phyloP scores from a whole-genome alignment of 35 echinoderm and acorn worm genomes.

The Patiria miniata region DNA sequence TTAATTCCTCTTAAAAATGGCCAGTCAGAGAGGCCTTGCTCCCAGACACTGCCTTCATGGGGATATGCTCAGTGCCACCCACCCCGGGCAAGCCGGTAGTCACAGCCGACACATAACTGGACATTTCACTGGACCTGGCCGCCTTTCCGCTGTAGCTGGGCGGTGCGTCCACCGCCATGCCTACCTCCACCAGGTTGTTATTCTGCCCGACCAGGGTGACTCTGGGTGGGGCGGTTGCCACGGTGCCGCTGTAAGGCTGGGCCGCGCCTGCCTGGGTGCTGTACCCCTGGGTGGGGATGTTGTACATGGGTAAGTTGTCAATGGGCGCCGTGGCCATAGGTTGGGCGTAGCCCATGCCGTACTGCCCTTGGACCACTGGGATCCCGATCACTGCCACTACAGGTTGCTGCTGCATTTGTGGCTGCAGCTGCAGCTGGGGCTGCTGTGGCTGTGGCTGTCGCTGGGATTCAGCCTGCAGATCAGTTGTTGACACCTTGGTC shows the following conservation, averaged over 20 bases:
- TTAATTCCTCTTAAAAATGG: neutral
- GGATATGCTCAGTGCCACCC: neutral
- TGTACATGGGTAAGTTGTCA: neutral
- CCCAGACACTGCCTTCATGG: neutral
- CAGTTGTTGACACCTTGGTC: neutral
- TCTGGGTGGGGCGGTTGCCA: neutral
- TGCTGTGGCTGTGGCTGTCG: neutral
- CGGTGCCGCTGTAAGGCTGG: neutral
- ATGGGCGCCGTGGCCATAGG: neutral
- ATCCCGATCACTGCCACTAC: neutral
- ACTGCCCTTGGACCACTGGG: neutral
- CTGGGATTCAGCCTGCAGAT: neutral
- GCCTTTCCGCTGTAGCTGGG: neutral
- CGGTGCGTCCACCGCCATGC: neutral
- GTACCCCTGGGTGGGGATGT: neutral
- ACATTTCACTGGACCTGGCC: neutral
- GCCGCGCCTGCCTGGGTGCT: neutral
- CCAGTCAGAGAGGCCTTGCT: constrained; percentile 8
- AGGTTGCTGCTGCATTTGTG: neutral
- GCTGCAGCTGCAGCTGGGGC: neutral
- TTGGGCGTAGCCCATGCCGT: constrained; percentile 2
- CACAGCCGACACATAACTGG: constrained; percentile 19
- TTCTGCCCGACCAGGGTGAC: constrained; percentile 9
- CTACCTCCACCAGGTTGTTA: neutral
- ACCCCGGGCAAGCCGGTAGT: constrained; percentile 38